phyloP scores from a whole-genome alignment of 2,113 vertebrate genomes.

The Pelecanus crispus region DNA sequence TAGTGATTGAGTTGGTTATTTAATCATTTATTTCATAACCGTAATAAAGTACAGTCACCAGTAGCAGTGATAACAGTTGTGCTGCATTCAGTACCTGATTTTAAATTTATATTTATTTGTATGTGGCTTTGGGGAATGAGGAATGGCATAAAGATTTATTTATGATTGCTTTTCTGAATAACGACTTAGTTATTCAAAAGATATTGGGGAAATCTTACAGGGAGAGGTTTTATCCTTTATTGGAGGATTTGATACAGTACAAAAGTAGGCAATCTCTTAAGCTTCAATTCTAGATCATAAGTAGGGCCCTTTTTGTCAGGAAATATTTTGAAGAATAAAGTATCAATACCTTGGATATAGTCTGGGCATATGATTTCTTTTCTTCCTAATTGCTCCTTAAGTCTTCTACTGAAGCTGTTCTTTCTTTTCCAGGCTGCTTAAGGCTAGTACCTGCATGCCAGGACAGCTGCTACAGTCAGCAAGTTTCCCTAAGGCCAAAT shows the following conservation, averaged over 20 bases:
- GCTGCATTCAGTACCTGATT: background rate
- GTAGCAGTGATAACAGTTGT: background rate
- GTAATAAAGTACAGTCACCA: background rate
- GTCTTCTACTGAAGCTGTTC: background rate
- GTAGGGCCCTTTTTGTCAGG: background rate
- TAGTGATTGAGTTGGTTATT: background rate
- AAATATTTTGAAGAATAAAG: background rate
- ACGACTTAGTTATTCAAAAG: background rate
- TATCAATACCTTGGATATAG: background rate
- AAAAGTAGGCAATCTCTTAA: background rate
- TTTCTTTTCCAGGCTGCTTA: slow-evolving; percentile 7
- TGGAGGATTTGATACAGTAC: background rate
- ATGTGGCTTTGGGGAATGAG: background rate
- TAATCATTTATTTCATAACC: background rate
- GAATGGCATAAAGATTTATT: background rate
- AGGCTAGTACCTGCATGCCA: slow-evolving; percentile 18
- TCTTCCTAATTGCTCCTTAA: background rate
- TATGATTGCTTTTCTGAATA: background rate
- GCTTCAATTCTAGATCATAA: background rate
- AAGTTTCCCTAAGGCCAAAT: slow-evolving; percentile 2
- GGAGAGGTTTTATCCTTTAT: background rate
- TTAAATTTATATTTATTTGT: background rate
- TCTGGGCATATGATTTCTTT: background rate
- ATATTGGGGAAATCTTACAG: background rate
- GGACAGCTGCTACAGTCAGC: background rate